A percentile compares a stretch with the other conserved stretches of the same genome.
These are phyloP conservation scores for Nipponia nippon DNA, from an alignment of 2,113 vertebrate species.

Conservation along the genomic window DNA sequence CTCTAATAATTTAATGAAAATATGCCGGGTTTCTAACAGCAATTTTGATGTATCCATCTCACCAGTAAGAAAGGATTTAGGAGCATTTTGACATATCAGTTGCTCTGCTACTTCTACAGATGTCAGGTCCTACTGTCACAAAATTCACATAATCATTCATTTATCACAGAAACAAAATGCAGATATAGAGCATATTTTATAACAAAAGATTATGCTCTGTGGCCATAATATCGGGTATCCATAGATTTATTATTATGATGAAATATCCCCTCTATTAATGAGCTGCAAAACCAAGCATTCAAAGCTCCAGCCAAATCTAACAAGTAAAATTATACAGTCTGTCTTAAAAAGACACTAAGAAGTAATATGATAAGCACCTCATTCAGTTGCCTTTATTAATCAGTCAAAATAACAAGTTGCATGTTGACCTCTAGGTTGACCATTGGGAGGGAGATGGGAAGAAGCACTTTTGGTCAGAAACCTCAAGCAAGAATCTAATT, in stretches of 20 bases:
- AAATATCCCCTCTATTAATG: neutral
- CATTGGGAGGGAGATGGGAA: neutral
- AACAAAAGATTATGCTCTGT: neutral
- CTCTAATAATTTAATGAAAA: neutral
- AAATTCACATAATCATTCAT: neutral
- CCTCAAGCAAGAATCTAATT: neutral
- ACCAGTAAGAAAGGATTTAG: neutral
- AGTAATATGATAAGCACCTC: neutral
- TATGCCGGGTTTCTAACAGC: neutral
- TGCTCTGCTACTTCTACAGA: neutral
- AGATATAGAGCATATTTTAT: neutral
- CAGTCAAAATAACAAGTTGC: neutral
- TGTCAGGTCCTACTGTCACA: neutral
- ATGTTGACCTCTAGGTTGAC: neutral
- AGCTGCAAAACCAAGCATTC: neutral
- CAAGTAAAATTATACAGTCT: neutral
- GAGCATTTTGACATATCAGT: neutral
- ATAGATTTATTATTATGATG: neutral
- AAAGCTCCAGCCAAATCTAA: neutral
- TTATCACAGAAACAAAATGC: neutral
- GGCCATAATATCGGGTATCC: neutral
- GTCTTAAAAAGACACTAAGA: neutral
- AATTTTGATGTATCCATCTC: neutral
- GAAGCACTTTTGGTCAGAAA: neutral
- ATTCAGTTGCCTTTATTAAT: neutral